Evolutionary conservation across 2,888 invertebrate species (phyloP), one percentile per base, ranked within the genome.

Genomic region (Mactromeris polynyma): DNA sequence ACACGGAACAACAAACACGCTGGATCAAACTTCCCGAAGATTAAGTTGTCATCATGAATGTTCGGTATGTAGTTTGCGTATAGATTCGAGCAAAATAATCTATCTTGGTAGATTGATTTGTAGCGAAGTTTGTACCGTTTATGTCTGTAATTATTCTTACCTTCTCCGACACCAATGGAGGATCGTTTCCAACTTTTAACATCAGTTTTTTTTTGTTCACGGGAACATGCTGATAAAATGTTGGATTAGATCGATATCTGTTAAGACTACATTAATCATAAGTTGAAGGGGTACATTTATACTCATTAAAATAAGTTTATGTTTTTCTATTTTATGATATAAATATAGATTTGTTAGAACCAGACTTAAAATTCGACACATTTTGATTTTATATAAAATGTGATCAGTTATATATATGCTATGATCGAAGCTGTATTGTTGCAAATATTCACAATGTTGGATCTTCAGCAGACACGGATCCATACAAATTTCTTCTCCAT

Each of bases 241-340:
- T 17, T 36, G 26, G 73, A 73, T 73, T 9, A 36, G 36, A 73
- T 73, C 73, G 14, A 73, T 73, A 73, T 73, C 73, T 11, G 33
- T 73, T 26, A 36, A n/a, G 19, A 36, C 31, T 73, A 73, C 73
- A 73, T 73, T 73, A 73, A 73, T 73, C 73, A 73, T 73, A 36
- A 73, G 19, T 36, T 73, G 36, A 4, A 11, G 73, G 17, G 33
- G n/a, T 26, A 26, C 58, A 7, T 26, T 64, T 26, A 26, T 64
- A 26, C 11, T 64, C 58, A 64, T 64, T 64, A 26, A 64, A 64
- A 64, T 64, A n/a, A 64, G n/a, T 2, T 64, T 64, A 19, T 51
- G 51, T n/a, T 64, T 64, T 64, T 14, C 26, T 64, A 54, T 64
- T 64, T n/a, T n/a, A 9, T 6, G 58, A 64, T 64, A 9, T 26